Base-by-base conservation (phyloP, 1,140 invertebrate species). In the Bursaphelenchus mucronatus region DNA sequence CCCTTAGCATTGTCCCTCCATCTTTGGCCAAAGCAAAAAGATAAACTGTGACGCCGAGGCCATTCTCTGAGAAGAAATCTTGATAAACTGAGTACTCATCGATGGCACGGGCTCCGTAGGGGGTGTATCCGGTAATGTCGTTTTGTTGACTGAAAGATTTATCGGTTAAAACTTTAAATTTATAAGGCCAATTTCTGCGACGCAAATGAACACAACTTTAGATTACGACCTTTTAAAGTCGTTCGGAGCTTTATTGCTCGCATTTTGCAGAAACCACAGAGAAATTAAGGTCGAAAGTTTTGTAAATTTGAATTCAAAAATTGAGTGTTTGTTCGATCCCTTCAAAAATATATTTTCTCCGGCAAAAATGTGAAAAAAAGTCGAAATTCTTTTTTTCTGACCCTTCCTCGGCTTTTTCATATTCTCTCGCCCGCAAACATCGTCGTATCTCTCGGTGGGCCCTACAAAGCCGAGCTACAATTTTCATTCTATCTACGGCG, bases 121-220 rank as follows among this genome's bases (percentile, higher is more conserved):
- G 76, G 19, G 79, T 70, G 51, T 79, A 79, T 45, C 76, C 76
- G 30, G 75, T 75, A 59, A 79, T 79, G 61, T 79, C 76, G 46
- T 79, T 79, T 61, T 66, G 54, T 57, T 79, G 76, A 40, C 77
- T 79, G 52, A 51, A 81, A 50, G 70, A 62, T 11, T 17, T 21
- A 7, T 21, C 40, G 4, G 50, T 69, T 47, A 44, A 1, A 30
- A 30, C 30, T 30, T 30, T 30, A 51, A 46, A 49, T 15, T 43
- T 40, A 41, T 51, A 17, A 3, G 9, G 17, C 43, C 13, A 41
- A 52, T 66, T 73, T 55, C 39, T 11, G 67, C 41, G 21, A 53
- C 46, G 53, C 63, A 52, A 8, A n/a, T 52, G 15, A 43, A 49
- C 43, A 3, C 47, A 49, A 15, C 13, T n/a, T 21, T 47, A 44